Evolutionary conservation across 1,140 invertebrate species (phyloP), one percentile per base, ranked within the genome.

Genomic region (Hypothenemus hampei): DNA sequence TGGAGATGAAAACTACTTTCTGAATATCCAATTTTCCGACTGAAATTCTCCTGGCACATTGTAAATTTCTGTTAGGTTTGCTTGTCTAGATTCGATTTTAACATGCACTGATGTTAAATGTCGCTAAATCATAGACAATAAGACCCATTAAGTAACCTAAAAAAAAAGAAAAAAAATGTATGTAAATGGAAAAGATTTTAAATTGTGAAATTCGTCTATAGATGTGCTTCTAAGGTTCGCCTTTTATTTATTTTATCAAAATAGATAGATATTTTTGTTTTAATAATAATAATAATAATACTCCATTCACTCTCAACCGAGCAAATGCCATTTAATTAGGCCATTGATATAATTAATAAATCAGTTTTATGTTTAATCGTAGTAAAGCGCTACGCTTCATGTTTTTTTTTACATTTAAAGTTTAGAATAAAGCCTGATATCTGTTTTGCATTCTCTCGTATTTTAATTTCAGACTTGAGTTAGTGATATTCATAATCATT

Each of bases 1-100:
- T 47, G 47, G 53, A 56, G 53, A 48, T 26, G 48, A 56, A 56
- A 45, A 56, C 53, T 56, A 56, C 37, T 56, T 56, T 46, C n/a
- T n/a, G n/a, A n/a, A n/a, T n/a, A n/a, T n/a, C n/a, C n/a, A n/a
- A n/a, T n/a, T n/a, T n/a, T n/a, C n/a, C n/a, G n/a, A n/a, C n/a
- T n/a, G 11, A 33, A 31, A 49, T 39, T 3, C n/a, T 21, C 29
- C 33, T 40, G 16, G 44, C 43, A 39, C 53, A 11, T 39, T 56
- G 53, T 56, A 48, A 47, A 56, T 47, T 39, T 48, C 4, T n/a
- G 37, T 36, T 56, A 26, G 5, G 44, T 48, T 40, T 23, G 44
- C 45, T 48, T 56, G n/a, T 54, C 43, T 18, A 20, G 13, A 37
- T 20, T 56, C 26, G 21, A 33, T 33, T 55, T 52, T 13, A 35